These are phyloP conservation scores for Tauraco erythrolophus DNA, from an alignment of 2,113 vertebrate genomes.

Conservation along the genomic window DNA sequence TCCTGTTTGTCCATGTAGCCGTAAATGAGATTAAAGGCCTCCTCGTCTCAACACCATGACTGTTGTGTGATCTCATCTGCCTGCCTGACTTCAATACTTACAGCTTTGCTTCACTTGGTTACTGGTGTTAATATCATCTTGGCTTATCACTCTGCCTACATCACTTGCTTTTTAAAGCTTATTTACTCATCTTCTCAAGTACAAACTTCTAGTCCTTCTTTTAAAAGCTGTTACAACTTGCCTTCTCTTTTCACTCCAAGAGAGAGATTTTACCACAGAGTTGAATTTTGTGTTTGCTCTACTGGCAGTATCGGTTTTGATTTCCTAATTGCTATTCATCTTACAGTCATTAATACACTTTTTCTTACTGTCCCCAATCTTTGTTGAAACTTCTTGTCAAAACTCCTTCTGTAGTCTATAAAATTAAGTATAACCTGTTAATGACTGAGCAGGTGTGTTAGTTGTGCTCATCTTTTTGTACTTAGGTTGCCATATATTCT, in stretches of 20 bases:
- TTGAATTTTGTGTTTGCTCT: not conserved
- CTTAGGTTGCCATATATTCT: not conserved
- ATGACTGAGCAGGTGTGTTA: not conserved
- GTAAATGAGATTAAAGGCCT: not conserved
- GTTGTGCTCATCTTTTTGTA: not conserved
- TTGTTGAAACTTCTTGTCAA: not conserved
- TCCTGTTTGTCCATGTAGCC: not conserved
- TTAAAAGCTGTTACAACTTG: not conserved
- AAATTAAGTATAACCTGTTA: not conserved
- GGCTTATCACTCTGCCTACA: not conserved
- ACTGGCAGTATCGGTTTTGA: not conserved
- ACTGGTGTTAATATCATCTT: not conserved
- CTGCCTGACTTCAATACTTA: not conserved
- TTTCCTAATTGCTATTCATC: not conserved
- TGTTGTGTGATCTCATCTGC: slow-evolving; percentile 15
- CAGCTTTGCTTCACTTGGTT: not conserved
- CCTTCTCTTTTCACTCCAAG: not conserved
- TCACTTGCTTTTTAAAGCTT: not conserved
- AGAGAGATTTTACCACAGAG: not conserved
- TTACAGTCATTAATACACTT: not conserved
- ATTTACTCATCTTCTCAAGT: not conserved
- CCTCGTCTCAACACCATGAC: not conserved
- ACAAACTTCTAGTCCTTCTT: not conserved
- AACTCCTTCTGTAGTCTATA: not conserved
- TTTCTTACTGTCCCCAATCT: not conserved